phyloP scores from a whole-genome alignment of 1,140 invertebrate species.

The Papilio glaucus region DNA sequence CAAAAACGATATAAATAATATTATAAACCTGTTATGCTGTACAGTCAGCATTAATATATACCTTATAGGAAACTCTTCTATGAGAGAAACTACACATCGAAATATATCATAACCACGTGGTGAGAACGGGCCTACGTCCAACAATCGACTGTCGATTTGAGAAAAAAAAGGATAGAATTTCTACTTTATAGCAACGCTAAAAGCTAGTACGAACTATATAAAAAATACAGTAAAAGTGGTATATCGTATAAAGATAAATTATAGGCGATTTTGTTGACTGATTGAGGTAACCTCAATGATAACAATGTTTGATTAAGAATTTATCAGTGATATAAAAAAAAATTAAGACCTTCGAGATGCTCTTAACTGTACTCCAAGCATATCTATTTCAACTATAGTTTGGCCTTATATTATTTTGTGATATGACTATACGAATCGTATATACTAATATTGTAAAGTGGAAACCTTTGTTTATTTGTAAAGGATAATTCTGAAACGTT shows the following conservation, averaged over 20 bases:
- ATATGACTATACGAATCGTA: neutral
- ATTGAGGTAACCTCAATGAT: constrained; percentile 17
- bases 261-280: neutral
- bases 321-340: constrained; percentile 20
- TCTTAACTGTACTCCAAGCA: neutral
- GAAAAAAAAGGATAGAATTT: too few species aligned
- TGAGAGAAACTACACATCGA: too few species aligned
- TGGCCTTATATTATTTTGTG: neutral
- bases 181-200: neutral
- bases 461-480: too few species aligned
- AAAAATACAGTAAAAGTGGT: neutral
- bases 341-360: neutral
- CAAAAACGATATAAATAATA: too few species aligned
- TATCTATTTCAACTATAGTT: neutral
- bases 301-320: constrained; percentile 3
- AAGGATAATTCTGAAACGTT: too few species aligned
- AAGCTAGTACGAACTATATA: neutral
- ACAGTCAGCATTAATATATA: too few species aligned
- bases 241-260: neutral
- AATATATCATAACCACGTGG: too few species aligned
- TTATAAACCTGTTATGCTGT: too few species aligned
- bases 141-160: too few species aligned
- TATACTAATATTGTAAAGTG: too few species aligned
- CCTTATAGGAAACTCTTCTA: too few species aligned
- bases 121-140: too few species aligned